Evolutionary conservation across 64 coral and sea anemone genomes (phyloP).

Genomic region (Platygyra sinensis): DNA sequence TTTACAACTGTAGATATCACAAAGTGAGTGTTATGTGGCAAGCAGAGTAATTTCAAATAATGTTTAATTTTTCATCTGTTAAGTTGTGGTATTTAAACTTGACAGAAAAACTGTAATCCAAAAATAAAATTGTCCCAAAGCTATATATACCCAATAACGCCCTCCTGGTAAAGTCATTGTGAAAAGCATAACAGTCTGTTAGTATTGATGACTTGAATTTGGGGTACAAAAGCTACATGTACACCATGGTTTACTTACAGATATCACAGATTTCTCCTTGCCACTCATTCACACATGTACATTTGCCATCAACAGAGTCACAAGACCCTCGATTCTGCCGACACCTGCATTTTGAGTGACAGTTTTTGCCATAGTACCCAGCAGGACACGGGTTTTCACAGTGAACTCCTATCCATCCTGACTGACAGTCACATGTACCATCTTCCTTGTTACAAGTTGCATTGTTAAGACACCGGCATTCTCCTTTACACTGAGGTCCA

Average conservation of each 20-base stretch:
- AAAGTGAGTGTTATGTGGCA: too few relatives aligned
- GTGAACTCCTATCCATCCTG: conserved; percentile 70
- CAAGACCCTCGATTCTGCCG: conserved; percentile 82
- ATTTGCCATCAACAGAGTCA: conserved; percentile 75
- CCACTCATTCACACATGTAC: conserved; percentile 89
- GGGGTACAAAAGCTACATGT: background rate
- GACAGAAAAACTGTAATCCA: too few relatives aligned
- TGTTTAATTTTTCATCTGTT: too few relatives aligned
- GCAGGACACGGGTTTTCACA: conserved; percentile 80
- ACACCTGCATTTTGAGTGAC: conserved; percentile 72
- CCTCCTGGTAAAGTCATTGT: too few relatives aligned
- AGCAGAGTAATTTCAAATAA: too few relatives aligned
- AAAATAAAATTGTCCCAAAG: too few relatives aligned
- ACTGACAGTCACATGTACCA: conserved; percentile 80
- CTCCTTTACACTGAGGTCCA: conserved; percentile 71
- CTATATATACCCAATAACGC: too few relatives aligned
- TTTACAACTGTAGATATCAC: too few relatives aligned
- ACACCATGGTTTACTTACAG: conserved; percentile 50
- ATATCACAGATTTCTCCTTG: conserved; percentile 72
- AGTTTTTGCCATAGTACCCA: conserved; percentile 88
- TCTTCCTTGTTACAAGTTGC: conserved; percentile 70
- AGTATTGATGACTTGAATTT: too few relatives aligned
- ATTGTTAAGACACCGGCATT: conserved; percentile 75
- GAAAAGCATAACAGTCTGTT: too few relatives aligned
- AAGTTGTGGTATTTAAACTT: too few relatives aligned